Conservation (phyloP, 2,797 vertebrate species). For the Brachyalestes nurse region DNA sequence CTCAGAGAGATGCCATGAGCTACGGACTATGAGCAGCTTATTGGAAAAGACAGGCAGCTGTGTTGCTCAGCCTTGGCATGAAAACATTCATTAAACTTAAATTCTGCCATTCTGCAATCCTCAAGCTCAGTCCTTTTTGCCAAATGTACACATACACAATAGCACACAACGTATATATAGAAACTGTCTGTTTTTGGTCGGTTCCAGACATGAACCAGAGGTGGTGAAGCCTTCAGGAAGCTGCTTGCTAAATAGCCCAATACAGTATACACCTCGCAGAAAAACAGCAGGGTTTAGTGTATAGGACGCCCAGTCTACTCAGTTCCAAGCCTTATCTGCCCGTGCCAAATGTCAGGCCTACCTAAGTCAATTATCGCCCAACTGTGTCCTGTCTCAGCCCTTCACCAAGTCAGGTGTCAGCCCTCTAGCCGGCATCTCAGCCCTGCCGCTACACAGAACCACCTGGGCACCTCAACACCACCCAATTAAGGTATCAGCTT, state of each 20-base stretch:
- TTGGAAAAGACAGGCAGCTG: not conserved
- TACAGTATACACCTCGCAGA: not conserved
- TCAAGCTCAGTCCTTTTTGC: not conserved
- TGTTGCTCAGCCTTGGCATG: not conserved
- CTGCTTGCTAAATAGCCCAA: not conserved
- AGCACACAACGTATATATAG: not conserved
- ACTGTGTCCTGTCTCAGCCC: slow-evolving; percentile 21
- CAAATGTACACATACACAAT: not conserved
- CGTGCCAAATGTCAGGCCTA: slow-evolving; percentile 17
- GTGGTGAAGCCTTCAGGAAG: not conserved
- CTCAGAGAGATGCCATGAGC: slow-evolving; percentile 16
- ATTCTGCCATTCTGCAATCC: not conserved
- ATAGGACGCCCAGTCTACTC: not conserved
- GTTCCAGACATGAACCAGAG: not conserved
- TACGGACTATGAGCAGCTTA: slow-evolving; percentile 11
- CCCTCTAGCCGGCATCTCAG: not conserved
- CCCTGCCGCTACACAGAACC: slow-evolving; percentile 1
- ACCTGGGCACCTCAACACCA: slow-evolving; percentile 1
- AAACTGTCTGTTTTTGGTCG: not conserved
- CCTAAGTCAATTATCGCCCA: slow-evolving; percentile 23
- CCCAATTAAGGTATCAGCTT: slow-evolving; percentile 23
- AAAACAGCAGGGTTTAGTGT: not conserved
- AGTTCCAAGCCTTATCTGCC: slow-evolving; percentile 24
- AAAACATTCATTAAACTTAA: slow-evolving; percentile 3
- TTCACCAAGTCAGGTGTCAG: slow-evolving; percentile 12